These are phyloP conservation scores for Plusia festucae DNA, from an alignment of 2,888 invertebrate genomes.

Conservation along the genomic window DNA sequence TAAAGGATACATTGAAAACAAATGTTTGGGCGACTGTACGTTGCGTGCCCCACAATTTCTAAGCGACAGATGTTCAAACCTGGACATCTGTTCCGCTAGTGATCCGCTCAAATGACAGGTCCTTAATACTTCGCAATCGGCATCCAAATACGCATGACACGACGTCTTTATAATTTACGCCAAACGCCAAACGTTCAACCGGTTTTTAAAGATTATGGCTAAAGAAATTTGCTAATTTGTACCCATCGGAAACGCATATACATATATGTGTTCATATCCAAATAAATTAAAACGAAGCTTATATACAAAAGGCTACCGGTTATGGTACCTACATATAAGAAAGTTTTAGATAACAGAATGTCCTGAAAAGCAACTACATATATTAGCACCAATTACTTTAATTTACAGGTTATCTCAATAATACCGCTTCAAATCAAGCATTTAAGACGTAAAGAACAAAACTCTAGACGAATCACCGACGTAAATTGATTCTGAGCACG, in stretches of 20 bases:
- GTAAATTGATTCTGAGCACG: slow-evolving; percentile 2
- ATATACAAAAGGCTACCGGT: too few species aligned
- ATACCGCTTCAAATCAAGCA: neutral
- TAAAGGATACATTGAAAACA: neutral
- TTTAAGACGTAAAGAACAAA: neutral
- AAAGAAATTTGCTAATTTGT: slow-evolving; percentile 7
- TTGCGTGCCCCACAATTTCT: neutral
- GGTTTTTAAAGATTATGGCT: slow-evolving; percentile 8
- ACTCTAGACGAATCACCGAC: neutral
- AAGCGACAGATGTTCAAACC: neutral
- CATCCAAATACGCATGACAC: neutral
- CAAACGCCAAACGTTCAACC: slow-evolving; percentile 1
- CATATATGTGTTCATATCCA: too few species aligned
- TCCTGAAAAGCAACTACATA: too few species aligned
- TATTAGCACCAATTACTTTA: too few species aligned
- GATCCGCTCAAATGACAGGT: neutral
- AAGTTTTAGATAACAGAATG: too few species aligned
- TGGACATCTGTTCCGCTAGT: neutral
- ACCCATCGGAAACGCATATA: neutral
- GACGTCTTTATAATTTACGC: slow-evolving; percentile 12
- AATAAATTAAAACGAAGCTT: too few species aligned
- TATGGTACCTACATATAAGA: too few species aligned
- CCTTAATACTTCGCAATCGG: neutral
- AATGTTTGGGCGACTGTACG: neutral
- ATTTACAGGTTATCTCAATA: too few species aligned